These are phyloP conservation scores for Bubo blakistoni DNA, from an alignment of 2,113 vertebrate species.

Conservation along the genomic window DNA sequence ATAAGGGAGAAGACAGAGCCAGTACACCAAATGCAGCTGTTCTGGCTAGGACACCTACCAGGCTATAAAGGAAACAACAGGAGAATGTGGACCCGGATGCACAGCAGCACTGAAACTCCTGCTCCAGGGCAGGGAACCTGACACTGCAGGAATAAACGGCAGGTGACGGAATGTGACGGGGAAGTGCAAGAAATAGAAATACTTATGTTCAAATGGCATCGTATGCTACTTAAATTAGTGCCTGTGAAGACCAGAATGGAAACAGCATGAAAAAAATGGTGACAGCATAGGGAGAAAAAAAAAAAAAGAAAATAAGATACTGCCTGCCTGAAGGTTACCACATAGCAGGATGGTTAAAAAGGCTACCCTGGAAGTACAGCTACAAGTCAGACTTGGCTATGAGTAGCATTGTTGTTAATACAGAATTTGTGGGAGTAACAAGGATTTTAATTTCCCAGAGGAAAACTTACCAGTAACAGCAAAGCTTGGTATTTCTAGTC, in stretches of 20 bases:
- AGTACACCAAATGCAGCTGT: neutral
- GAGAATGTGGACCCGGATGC: neutral
- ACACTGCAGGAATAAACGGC: neutral
- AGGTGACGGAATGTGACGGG: neutral
- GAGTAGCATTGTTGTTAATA: neutral
- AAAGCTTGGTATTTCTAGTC: neutral
- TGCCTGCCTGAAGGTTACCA: neutral
- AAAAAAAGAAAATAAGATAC: no score
- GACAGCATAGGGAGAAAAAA: neutral
- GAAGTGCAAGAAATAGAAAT: neutral
- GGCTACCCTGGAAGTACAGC: neutral
- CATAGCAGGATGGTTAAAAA: neutral
- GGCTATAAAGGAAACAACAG: neutral
- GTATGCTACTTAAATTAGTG: neutral
- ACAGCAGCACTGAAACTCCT: neutral
- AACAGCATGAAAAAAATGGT: neutral
- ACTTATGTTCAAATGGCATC: neutral
- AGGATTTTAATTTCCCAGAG: neutral
- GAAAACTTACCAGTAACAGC: neutral
- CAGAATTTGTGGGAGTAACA: neutral
- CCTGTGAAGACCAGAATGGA: neutral
- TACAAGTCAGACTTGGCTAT: neutral
- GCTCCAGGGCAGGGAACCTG: neutral
- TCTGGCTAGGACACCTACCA: neutral
- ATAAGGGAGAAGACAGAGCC: neutral